These are phyloP conservation scores for Enhydra lutris DNA, from an alignment of 2,113 vertebrate species.

Conservation along the genomic window DNA sequence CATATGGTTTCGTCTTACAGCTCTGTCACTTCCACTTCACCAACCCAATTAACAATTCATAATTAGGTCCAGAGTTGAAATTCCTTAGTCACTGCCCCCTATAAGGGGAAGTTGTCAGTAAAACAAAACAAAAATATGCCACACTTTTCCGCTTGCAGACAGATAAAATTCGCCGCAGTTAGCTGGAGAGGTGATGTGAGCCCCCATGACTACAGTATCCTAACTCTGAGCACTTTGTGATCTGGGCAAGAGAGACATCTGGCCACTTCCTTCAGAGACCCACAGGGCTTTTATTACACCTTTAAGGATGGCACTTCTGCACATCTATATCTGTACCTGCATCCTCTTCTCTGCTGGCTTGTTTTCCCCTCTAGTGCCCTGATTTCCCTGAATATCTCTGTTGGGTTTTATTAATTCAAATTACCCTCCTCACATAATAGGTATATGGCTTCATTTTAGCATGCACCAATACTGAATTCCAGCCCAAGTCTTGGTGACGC, in stretches of 20 bases:
- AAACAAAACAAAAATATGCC: neutral
- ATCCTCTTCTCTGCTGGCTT: neutral
- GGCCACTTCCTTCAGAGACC: neutral
- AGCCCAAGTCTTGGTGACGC: neutral
- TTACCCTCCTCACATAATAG: neutral
- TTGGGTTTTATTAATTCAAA: neutral
- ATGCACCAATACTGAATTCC: neutral
- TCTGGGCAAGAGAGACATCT: neutral
- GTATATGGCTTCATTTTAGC: neutral
- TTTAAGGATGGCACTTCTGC: neutral
- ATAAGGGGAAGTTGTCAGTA: neutral
- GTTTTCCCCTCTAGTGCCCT: neutral
- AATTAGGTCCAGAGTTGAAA: neutral
- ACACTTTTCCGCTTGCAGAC: neutral
- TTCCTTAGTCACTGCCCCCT: neutral
- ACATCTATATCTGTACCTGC: neutral
- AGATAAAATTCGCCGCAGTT: neutral
- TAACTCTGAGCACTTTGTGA: neutral
- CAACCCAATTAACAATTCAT: neutral
- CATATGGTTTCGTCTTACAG: neutral
- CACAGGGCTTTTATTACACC: neutral
- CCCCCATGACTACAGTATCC: no score
- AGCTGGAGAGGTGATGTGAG: neutral
- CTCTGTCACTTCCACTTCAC: neutral
- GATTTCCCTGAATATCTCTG: neutral